Evolutionary conservation across 2,888 invertebrate genomes (phyloP).

Genomic region (Xestia ashworthii): DNA sequence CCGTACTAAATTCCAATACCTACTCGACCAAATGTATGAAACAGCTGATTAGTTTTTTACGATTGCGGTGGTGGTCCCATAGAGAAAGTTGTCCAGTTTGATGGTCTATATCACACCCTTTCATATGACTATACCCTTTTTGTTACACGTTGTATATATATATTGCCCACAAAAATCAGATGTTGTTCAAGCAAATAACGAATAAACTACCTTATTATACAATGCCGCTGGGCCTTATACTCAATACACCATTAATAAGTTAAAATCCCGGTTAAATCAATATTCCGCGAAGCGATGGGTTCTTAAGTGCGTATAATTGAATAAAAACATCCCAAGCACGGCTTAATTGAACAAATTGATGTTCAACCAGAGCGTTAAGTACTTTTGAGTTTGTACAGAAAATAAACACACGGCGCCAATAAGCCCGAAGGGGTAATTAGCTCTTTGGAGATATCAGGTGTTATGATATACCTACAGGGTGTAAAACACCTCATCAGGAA

Average conservation of each 20-base stretch:
- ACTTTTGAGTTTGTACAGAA: background rate
- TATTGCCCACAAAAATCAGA: background rate
- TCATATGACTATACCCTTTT: no score
- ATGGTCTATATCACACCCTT: no score
- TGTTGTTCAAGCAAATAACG: background rate
- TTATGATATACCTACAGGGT: no score
- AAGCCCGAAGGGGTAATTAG: no score
- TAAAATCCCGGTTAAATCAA: slow-evolving; percentile 41
- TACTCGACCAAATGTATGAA: no score
- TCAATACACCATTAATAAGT: slow-evolving; percentile 6
- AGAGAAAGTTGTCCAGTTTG: no score
- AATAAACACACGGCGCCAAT: background rate
- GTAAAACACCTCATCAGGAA: no score
- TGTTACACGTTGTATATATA: no score
- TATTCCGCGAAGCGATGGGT: slow-evolving; percentile 31
- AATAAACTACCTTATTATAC: background rate
- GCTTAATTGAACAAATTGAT: slow-evolving; percentile 47
- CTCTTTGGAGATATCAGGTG: no score
- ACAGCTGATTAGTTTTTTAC: no score
- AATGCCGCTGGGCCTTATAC: background rate
- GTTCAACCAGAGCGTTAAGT: slow-evolving; percentile 6
- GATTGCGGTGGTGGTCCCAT: no score
- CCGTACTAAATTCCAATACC: no score
- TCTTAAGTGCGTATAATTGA: slow-evolving; percentile 41
- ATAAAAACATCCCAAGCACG: slow-evolving; percentile 35